Conservation (phyloP, 2,888 invertebrate species). For the Epinotia demarniana region DNA sequence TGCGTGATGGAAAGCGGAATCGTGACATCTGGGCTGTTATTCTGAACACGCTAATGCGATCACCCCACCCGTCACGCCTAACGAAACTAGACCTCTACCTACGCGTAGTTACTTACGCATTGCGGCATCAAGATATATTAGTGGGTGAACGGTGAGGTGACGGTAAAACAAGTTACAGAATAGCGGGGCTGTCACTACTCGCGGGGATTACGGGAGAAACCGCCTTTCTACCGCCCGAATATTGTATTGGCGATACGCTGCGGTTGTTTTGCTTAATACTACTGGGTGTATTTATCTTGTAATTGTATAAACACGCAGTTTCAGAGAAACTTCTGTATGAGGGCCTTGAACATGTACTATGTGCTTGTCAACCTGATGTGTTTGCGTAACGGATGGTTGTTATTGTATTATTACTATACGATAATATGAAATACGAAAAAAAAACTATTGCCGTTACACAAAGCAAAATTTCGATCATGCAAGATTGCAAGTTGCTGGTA, state of each 20-base stretch:
- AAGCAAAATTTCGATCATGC: no score
- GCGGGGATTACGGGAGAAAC: constrained; percentile 61
- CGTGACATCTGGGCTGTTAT: constrained; percentile 60
- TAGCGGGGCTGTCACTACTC: constrained; percentile 49
- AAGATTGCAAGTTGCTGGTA: no score
- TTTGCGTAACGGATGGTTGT: not conserved
- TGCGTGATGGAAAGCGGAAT: constrained; percentile 65
- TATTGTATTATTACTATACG: not conserved
- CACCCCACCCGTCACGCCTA: no score
- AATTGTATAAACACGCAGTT: not conserved
- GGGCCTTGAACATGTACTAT: not conserved
- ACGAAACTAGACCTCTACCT: no score
- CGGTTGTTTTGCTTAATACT: constrained; percentile 33
- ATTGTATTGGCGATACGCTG: constrained; percentile 52
- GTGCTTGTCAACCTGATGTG: not conserved
- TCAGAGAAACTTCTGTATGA: not conserved
- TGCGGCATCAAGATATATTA: no score
- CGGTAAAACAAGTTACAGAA: no score
- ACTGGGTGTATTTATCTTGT: constrained; percentile 25
- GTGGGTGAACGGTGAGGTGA: no score
- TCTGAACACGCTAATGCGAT: no score
- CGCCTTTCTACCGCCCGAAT: constrained; percentile 63
- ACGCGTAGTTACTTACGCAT: no score
- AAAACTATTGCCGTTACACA: no score
- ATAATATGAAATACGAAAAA: no score